Percentiles rank a stretch among this genome's conserved stretches.
Evolutionary conservation across 2,888 invertebrate genomes (phyloP).

Genomic region (Maniola hyperantus): DNA sequence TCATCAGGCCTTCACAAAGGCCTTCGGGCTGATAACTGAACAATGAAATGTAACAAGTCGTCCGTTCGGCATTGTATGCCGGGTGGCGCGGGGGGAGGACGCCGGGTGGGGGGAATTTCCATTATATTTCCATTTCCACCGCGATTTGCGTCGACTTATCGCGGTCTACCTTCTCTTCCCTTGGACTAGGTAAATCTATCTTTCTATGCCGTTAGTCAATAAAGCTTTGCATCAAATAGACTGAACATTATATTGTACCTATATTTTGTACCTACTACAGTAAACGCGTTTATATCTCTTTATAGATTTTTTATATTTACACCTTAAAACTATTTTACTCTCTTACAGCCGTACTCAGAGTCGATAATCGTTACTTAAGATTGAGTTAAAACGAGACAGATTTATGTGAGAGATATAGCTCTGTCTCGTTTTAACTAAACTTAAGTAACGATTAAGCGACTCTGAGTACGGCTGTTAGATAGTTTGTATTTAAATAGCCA

Average conservation of each 20-base stretch:
- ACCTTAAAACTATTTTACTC: too few relatives aligned
- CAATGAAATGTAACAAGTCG: constrained; percentile 83
- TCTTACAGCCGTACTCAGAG: too few relatives aligned
- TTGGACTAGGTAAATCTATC: constrained; percentile 76
- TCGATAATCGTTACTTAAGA: too few relatives aligned
- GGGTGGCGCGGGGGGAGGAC: constrained; percentile 47
- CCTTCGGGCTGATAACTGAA: constrained; percentile 80
- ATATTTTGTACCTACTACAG: too few relatives aligned
- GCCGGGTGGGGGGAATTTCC: constrained; percentile 64
- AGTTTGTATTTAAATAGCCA: too few relatives aligned
- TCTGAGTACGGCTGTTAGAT: too few relatives aligned
- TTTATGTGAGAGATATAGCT: too few relatives aligned
- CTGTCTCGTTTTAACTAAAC: too few relatives aligned
- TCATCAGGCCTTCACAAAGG: constrained; percentile 79
- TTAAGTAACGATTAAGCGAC: too few relatives aligned
- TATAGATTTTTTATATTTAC: too few relatives aligned
- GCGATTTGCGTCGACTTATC: constrained; percentile 79
- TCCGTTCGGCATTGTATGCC: constrained; percentile 78
- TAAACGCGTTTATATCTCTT: background rate
- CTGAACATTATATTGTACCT: constrained; percentile 11
- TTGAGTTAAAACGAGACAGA: too few relatives aligned
- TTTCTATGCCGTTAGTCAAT: constrained; percentile 78
- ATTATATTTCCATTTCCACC: constrained; percentile 83
- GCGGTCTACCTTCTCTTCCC: constrained; percentile 69
- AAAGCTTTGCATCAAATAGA: constrained; percentile 61